Base-by-base conservation (phyloP, 2,797 vertebrate genomes). In the Diceros bicornis region DNA sequence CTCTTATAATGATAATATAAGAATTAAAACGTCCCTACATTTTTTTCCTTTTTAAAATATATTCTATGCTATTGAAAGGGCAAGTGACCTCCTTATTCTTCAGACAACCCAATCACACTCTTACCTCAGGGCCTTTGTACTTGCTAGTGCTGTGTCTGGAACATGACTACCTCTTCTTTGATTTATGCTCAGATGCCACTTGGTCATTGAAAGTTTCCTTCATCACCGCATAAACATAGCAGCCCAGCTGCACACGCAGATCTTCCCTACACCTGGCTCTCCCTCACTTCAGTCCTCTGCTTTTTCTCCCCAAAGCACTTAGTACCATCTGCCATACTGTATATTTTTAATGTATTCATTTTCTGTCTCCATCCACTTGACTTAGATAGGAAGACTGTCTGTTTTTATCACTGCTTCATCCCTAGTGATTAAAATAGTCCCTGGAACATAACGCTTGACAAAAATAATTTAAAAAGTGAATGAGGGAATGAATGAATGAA, bases 401-500 rank as follows among this genome's bases (percentile, higher is more conserved):
- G 11, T 62, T 92, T 96, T 88, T 17, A 78, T 62, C n/a, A 61
- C 17, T 95, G 12, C 6, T 93, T 97, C 94, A 62, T 86, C n/a
- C 1, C 37, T 50, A 14, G 32, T 72, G 11, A 74, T 91, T 95
- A 66, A 78, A 82, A 55, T 88, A 47, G 32, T 83, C 57, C 23
- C 18, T 74, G 23, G 7, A 44, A 75, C 1, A 21, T 89, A 91
- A 16, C 9, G 74, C 6, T 86, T 25, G 81, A 10, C 88, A 71
- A 93, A 97, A 47, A n/a, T n/a, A 85, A 69, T 81, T 29, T 2
- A 62, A 87, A 55, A 68, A 94, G 37, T 91, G 52, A 82, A 18
- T 59, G 86, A 37, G 69, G 91, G 11, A 89, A 71, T 93, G 94
- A 61, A 93, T 93, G 66, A 96, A n/a, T 61, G 25, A 64, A 89